Base-by-base conservation (phyloP, 2,797 vertebrate species). In the Coranthus polyacanthus region DNA sequence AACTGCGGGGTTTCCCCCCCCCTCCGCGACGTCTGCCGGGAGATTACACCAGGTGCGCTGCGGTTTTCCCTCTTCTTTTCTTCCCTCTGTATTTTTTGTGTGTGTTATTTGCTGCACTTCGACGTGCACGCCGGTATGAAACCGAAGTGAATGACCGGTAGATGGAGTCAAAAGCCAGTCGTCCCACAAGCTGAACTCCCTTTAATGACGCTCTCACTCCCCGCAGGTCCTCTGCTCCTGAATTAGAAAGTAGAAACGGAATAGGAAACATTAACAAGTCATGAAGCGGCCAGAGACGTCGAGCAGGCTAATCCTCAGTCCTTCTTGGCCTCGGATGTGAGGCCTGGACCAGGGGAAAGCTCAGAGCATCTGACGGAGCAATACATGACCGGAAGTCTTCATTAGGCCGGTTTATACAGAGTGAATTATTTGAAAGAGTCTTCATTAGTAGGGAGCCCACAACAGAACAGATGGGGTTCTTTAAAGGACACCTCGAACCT, bases 101-200 rank as follows among this genome's bases (percentile, higher is more conserved):
- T 41, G 6, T 41, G 9, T 15, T 6, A 29, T 12, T 42, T n/a
- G 41, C 41, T 16, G 12, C 38, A 41, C n/a, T 26, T 42, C 17
- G 26, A 12, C n/a, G n/a, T n/a, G n/a, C n/a, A n/a, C n/a, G n/a
- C n/a, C n/a, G n/a, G n/a, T n/a, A 39, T 32, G 24, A 56, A 20
- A 56, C 64, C 46, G n/a, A 8, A 41, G 45, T 15, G 34, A 49
- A 36, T 71, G 79, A 62, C 86, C 88, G 87, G 82, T 32, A 88
- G 84, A 67, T 81, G 84, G 88, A 85, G 84, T 82, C 79, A 54
- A 79, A 76, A 72, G 67, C 78, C 70, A 80, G 67, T 20, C 11
- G 21, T 70, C 70, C 70, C 26, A 1, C 56, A 36, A 6, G 47
- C 45, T 51, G 29, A 57, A 16, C 58, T 51, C 41, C 49, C n/a